Evolutionary conservation across 2,113 vertebrate species (phyloP), one percentile per base, ranked within the genome.

Genomic region (Platysteira castanea): DNA sequence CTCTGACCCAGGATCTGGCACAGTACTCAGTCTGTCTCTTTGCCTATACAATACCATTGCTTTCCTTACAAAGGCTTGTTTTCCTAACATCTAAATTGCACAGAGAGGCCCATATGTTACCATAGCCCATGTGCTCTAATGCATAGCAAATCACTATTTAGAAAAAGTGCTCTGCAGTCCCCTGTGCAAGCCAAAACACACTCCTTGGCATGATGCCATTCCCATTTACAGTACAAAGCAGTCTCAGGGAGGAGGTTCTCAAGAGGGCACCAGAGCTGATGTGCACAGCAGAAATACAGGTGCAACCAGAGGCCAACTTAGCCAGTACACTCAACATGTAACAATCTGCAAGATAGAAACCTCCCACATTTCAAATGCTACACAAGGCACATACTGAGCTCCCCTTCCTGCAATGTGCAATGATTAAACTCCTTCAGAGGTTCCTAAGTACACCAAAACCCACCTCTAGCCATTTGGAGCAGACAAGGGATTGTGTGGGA

Each of bases 41-140:
- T 78, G 52, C 67, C 8, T 3, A 16, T 26, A 77, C 75, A 54
- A 18, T 22, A 47, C 24, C 50, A 77, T 50, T 57, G 50, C 42
- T 57, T 60, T 63, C 82, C 52, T 89, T 74, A 77, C 78, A 77
- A 77, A 91, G n/a, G 7, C 82, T 80, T 77, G 63, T 86, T 95
- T 83, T 77, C 59, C 71, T 67, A 47, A 44, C 33, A 80, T 52
- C 39, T 28, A 31, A 76, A 69, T 13, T 52, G 79, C 21, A 13
- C 42, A 69, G 71, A 68, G 61, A 39, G 42, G 39, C 63, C 67
- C 59, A 13, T 52, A 70, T 83, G 54, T 74, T 90, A 78, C 78
- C 59, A 21, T 11, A 87, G 87, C 19, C 82, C 57, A 18, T 28
- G 54, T 77, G 35, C 82, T 77, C 42, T 50, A 91, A 81, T 90